Evolutionary conservation across 2,113 vertebrate genomes (phyloP).

Genomic region (Ginglymostoma cirratum): DNA sequence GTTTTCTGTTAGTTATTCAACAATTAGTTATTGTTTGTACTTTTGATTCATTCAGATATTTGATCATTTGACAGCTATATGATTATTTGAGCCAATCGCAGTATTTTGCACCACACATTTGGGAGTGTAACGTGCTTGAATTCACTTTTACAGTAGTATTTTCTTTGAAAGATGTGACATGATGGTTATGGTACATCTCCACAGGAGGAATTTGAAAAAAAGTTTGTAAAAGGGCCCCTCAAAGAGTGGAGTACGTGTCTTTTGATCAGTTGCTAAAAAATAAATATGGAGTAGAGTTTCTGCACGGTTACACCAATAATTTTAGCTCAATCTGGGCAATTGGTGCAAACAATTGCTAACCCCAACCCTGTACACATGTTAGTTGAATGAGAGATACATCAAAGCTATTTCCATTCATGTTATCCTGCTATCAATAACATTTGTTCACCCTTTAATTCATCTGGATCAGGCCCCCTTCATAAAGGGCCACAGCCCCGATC

Average conservation of each 20-base stretch:
- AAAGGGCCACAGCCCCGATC: not conserved
- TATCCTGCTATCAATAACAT: not conserved
- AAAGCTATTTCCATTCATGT: not conserved
- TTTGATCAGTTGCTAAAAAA: slow-evolving; percentile 6
- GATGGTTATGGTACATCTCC: not conserved
- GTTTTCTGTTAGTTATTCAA: not conserved
- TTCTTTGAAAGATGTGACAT: slow-evolving; percentile 4
- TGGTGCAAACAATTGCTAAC: not conserved
- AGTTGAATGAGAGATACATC: not conserved
- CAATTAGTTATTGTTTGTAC: not conserved
- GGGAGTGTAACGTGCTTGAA: not conserved
- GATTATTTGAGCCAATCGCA: not conserved
- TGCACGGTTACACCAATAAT: not conserved
- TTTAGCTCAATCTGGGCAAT: not conserved
- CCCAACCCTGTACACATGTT: not conserved
- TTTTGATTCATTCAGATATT: not conserved
- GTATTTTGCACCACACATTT: not conserved
- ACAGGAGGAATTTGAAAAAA: not conserved
- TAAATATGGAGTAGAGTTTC: not conserved
- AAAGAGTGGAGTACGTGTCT: not conserved
- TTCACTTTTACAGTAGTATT: not conserved
- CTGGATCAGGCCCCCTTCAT: not conserved
- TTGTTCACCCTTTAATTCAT: not conserved
- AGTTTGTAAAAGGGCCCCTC: not conserved
- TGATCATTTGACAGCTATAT: not conserved